Evolutionary conservation across 2,888 invertebrate genomes (phyloP), one percentile per base, ranked within the genome.

Genomic region (Oscheius sp.): DNA sequence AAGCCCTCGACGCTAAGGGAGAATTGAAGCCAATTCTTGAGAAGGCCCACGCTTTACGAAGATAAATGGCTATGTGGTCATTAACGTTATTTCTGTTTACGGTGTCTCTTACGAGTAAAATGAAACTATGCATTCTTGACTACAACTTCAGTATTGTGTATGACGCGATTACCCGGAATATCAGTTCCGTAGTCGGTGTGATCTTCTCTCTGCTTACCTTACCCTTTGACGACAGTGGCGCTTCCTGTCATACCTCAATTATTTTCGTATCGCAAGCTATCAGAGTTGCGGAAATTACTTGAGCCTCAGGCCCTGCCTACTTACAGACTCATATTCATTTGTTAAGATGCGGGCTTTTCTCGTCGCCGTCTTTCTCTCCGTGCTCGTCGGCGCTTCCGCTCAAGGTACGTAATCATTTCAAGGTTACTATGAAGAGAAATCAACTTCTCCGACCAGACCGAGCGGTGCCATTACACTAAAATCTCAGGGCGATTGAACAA

Each of bases 1-100:
- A 67, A 17, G 75, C 69, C 0, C 71, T 78, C 31, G 75, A 78
- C 27, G 71, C 74, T 17, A 69, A 67, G 50, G 78, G 75, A 65
- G 73, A 78, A 57, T 66, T 78, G 33, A 58, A 64, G 29, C 73
- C 74, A 42, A 53, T 78, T 53, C 65, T 78, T 5, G 73, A 74
- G 55, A 72, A 72, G 37, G 77, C 77, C 15, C 69, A 73, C 34
- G 77, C 77, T 23, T 50, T 77, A 72, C 71, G 67, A 74, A 55
- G 55, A 55, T 55, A 55, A 48, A 48, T 20, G 48, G 48, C 48
- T 48, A 12, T 25, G 10, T 20, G 17, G 17, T 6, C 5, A 70
- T 25, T 5, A 5, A 27, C 25, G 10, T 55, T 34, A 12, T 55
- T 55, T 48, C 25, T 48, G 48, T 48, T 48, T 48, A 48, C 48